Evolutionary conservation across 2,888 invertebrate species (phyloP), one percentile per base, ranked within the genome.

Genomic region (Nymphalis polychloros): DNA sequence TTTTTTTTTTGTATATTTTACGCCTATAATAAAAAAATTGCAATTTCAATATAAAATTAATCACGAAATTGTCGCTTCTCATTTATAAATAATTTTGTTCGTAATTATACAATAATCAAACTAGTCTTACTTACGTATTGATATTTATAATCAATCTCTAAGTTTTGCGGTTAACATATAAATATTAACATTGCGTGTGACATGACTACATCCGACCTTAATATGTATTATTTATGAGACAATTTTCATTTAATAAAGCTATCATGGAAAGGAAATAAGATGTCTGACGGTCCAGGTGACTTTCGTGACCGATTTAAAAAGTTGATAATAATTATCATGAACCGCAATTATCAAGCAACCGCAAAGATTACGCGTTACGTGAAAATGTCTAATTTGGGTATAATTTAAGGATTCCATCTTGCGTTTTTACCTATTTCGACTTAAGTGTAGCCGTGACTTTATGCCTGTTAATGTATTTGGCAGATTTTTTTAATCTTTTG

Each of bases 181-280:
- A 74, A 75, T 76, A 23, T 41, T 49, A 31, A 27, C 16, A 41
- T 69, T 49, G 64, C 64, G 64, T 69, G 64, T 73, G 31, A 41
- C 41, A 13, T 50, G 27, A 64, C 19, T 61, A 72, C 70, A 31
- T 55, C 8, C 27, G 64, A 67, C 68, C 76, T 78, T 78, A 76
- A 78, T 80, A 55, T 23, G 50, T 57, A 66, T 63, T 59, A 69
- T 59, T 66, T 64, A 57, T 41, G 52, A 52, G 17, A 57, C 46
- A 61, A 63, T 64, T 55, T 59, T 59, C 57, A 52, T 63, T 83
- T 82, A 84, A 88, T 86, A 83, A 84, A 84, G 82, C 71, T 75
- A 84, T 84, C 79, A 78, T 55, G 62, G 63, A 76, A 72, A 78
- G 81, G 81, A 81, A 83, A 81, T 81, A 75, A 77, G 78, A 78